phyloP scores from a whole-genome alignment of 2,888 invertebrate genomes.

The Phyto melanocephala region DNA sequence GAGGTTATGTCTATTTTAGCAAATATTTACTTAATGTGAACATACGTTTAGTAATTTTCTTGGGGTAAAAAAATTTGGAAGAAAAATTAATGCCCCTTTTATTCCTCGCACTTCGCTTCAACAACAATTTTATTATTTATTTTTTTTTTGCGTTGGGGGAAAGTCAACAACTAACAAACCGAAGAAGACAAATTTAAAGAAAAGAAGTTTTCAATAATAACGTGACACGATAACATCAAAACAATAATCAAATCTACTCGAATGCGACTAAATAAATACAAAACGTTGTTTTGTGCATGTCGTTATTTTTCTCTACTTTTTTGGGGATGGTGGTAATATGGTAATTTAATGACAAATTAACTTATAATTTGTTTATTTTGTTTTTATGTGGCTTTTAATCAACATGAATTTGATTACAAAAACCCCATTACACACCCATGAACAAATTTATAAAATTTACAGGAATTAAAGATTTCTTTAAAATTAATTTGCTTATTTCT shows the following conservation, averaged over 20 bases:
- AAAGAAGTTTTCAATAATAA: background rate
- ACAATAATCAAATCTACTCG: slow-evolving; percentile 34
- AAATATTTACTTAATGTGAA: no score
- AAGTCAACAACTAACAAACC: no score
- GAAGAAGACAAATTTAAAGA: background rate
- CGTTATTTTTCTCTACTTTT: background rate
- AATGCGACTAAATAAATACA: background rate
- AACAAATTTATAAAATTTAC: background rate
- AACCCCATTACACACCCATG: background rate
- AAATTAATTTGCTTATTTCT: background rate
- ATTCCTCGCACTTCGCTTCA: no score
- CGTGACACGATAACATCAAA: slow-evolving; percentile 62
- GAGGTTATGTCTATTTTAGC: no score
- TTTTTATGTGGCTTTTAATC: slow-evolving; percentile 13
- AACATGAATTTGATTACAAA: background rate
- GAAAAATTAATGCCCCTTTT: no score
- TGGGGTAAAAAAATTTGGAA: no score
- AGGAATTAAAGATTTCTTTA: background rate
- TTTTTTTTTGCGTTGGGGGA: no score
- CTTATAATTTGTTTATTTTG: slow-evolving; percentile 55
- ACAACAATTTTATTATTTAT: no score
- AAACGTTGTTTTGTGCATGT: background rate
- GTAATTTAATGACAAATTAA: slow-evolving; percentile 56
- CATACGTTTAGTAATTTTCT: no score
- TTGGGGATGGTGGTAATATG: slow-evolving; percentile 39